Conservation (phyloP, 2,888 invertebrate species). For the Andricus quercusramuli region DNA sequence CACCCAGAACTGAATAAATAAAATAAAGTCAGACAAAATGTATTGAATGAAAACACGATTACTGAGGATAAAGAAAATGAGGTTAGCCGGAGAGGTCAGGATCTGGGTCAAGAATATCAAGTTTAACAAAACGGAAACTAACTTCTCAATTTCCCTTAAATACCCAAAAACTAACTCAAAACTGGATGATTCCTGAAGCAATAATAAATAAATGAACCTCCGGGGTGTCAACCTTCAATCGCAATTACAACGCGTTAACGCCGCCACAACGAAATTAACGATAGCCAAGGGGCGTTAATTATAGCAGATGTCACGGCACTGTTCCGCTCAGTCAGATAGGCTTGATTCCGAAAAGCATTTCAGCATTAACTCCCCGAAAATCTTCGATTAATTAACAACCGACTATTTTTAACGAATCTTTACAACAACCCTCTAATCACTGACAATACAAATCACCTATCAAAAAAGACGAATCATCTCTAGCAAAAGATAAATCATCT, state of each 20-base stretch:
- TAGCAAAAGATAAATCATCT: neutral
- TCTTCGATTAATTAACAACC: neutral
- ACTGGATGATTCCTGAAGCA: neutral
- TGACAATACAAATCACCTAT: neutral
- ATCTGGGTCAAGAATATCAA: neutral
- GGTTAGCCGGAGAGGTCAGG: neutral
- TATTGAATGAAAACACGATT: no score
- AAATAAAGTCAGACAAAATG: no score
- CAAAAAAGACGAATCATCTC: neutral
- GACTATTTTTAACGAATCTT: neutral
- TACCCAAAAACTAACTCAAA: neutral
- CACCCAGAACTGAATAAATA: no score
- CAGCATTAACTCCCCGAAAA: neutral
- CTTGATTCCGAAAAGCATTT: neutral
- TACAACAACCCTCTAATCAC: neutral
- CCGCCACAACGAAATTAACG: slow-evolving; percentile 26
- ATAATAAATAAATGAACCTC: neutral
- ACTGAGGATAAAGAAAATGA: no score
- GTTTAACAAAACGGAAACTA: neutral
- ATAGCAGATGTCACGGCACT: neutral
- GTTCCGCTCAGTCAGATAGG: neutral
- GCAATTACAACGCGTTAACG: slow-evolving; percentile 10
- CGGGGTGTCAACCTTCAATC: neutral
- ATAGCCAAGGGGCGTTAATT: slow-evolving; percentile 1
- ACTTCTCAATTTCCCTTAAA: neutral